Conservation (phyloP, 2,113 vertebrate species). For the Smithornis capensis region DNA sequence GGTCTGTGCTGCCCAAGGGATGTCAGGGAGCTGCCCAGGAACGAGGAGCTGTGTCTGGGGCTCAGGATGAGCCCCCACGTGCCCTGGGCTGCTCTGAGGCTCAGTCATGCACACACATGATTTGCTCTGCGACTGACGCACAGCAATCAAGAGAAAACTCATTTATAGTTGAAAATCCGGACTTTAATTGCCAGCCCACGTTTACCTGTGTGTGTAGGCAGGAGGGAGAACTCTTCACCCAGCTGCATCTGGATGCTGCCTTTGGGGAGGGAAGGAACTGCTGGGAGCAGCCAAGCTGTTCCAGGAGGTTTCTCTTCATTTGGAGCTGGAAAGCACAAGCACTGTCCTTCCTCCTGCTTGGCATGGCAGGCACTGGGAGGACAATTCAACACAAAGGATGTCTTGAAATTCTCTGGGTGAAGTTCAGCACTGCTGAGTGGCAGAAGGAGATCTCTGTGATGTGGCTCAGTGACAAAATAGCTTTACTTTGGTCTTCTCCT, state of each 20-base stretch:
- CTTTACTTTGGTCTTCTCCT: neutral
- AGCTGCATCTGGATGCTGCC: neutral
- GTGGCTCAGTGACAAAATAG: neutral
- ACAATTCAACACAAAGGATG: neutral
- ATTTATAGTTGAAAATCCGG: neutral
- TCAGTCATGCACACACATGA: conserved; percentile 4
- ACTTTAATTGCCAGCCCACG: conserved; percentile 34
- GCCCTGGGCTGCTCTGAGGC: neutral
- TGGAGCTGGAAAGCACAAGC: neutral
- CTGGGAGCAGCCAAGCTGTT: neutral
- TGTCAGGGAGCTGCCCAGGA: neutral
- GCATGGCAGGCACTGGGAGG: neutral
- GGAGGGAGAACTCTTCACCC: conserved; percentile 41
- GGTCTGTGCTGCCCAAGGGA: accelerated
- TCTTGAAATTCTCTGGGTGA: neutral
- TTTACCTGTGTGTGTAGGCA: conserved; percentile 10
- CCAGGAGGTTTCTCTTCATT: neutral
- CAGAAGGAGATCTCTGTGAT: neutral
- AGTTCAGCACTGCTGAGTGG: neutral
- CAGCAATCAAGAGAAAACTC: conserved; percentile 8
- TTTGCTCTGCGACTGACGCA: conserved; percentile 3
- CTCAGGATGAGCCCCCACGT: neutral
- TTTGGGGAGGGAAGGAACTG: neutral
- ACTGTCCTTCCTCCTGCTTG: neutral
- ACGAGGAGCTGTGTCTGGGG: neutral